Evolutionary conservation across 1,140 invertebrate genomes (phyloP), one percentile per base, ranked within the genome.

Genomic region (Tachypleus tridentatus): DNA sequence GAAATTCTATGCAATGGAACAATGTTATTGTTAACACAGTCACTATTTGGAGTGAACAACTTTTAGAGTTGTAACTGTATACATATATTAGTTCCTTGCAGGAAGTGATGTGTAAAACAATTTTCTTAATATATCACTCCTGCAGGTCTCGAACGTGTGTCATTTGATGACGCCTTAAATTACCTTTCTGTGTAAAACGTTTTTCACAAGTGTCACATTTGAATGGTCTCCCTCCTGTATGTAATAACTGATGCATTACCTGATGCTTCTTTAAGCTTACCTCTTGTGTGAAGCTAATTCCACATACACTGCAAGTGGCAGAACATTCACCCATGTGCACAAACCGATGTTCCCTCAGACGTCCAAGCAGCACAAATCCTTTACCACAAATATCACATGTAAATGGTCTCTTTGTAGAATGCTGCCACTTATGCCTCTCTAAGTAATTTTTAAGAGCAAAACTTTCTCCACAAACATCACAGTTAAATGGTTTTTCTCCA

Each of bases 341-440:
- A 4, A 63, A 57, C 47, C 56, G 60, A 51, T 69, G 68, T 47
- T 62, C 51, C 47, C 63, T 11, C 58, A 69, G 52, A 50, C 60
- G 65, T 4, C 62, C 60, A 49, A 61, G 61, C 48, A 63, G 48
- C 4, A 64, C 62, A 52, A 80, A 80, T 3, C 76, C 71, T 67
- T 78, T 78, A 3, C 77, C 77, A 73, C 79, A 80, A 8, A 75
- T 64, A 10, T 75, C 73, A 70, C 79, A 80, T 47, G 77, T 63
- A 69, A 76, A 74, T 29, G 74, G 72, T 62, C 76, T 75, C 57
- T 76, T 71, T 51, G 75, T 72, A 6, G 73, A 72, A 65, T 80
- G 79, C 6, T 76, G 70, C 50, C 75, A 69, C 71, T 77, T 75
- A 64, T 80, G 79, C 10, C 74, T 72, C 51, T 75, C 71, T 11